phyloP scores from a whole-genome alignment of 2,888 invertebrate genomes.

The Caenorhabditis plicata region DNA sequence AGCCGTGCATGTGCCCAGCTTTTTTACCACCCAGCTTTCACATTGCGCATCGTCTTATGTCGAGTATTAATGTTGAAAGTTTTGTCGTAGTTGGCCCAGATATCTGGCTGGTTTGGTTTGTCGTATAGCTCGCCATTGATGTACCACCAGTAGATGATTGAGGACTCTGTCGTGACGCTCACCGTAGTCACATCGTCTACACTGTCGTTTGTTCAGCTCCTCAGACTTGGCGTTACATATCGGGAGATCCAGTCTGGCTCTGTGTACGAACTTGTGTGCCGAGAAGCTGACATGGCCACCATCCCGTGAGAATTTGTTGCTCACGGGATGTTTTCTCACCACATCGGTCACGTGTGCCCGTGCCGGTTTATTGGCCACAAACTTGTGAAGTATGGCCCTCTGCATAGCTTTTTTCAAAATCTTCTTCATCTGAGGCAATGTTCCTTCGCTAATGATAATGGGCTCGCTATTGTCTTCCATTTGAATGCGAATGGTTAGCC shows the following conservation, averaged over 20 bases:
- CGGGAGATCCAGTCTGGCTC: constrained; percentile 2
- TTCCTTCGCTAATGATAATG: not conserved
- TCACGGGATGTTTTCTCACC: not conserved
- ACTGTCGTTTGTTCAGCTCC: not conserved
- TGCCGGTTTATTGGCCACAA: not conserved
- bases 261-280: constrained; percentile 2
- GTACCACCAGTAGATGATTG: too few relatives aligned
- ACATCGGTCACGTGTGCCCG: not conserved
- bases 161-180: too few relatives aligned
- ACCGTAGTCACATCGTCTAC: constrained; percentile 7
- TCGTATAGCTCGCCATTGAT: too few relatives aligned
- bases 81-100: too few relatives aligned
- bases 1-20: too few relatives aligned
- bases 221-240: not conserved
- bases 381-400: not conserved
- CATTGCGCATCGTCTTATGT: too few relatives aligned
- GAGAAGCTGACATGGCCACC: constrained; percentile 1
- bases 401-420: constrained; percentile 1
- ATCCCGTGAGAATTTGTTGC: not conserved
- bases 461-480: not conserved
- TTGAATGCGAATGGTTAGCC: constrained; percentile 5
- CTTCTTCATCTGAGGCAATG: not conserved
- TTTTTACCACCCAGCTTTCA: too few relatives aligned
- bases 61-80: too few relatives aligned
- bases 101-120: too few relatives aligned